A percentile compares a stretch with the other conserved stretches of the same genome.
Evolutionary conservation across 2,797 vertebrate species (phyloP).

Genomic region (Pristis pectinata): DNA sequence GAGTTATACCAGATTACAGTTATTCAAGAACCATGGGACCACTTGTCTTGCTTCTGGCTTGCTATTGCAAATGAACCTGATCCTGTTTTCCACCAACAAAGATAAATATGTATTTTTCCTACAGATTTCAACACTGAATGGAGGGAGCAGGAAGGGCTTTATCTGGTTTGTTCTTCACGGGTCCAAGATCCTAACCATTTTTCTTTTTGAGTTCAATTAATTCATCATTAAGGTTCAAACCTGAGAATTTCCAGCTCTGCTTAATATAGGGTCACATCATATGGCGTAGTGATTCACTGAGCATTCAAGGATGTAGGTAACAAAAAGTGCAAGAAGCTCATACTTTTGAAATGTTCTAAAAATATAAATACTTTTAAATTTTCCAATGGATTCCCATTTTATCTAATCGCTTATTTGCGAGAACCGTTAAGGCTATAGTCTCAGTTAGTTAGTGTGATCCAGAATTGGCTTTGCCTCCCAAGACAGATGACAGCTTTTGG

Average conservation of each 20-base stretch:
- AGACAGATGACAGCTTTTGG: neutral
- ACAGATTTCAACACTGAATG: neutral
- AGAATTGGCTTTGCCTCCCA: neutral
- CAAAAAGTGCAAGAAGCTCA: neutral
- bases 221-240: neutral
- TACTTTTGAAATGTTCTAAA: neutral
- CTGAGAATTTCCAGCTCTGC: neutral
- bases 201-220: neutral
- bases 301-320: neutral
- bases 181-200: neutral
- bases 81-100: neutral
- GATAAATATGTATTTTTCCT: neutral
- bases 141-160: neutral
- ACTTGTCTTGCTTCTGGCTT: neutral
- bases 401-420: neutral
- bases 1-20: neutral
- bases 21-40: neutral
- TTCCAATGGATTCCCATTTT: neutral
- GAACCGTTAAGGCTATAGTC: neutral
- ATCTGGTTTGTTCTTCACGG: neutral
- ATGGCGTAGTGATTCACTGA: neutral
- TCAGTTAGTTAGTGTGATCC: neutral
- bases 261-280: neutral
- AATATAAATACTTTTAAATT: neutral
- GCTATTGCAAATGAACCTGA: neutral